A percentile compares a stretch with the other conserved stretches of the same genome.
phyloP scores from a whole-genome alignment of 2,113 vertebrate genomes.

The Odontophorus gujanensis region DNA sequence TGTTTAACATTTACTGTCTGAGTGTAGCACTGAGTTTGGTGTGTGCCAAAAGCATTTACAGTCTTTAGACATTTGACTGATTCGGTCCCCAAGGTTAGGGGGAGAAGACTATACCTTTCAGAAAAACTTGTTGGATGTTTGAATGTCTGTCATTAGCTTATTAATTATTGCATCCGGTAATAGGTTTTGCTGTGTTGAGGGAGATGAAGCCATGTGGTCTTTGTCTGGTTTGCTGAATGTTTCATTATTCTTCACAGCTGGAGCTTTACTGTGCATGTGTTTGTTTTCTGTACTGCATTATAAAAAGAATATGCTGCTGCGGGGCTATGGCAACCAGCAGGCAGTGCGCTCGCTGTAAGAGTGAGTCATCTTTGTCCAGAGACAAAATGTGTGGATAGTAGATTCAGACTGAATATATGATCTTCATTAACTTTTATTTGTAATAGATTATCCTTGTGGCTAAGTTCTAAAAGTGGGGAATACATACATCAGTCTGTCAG shows the following conservation, averaged over 20 bases:
- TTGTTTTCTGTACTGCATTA: constrained; percentile 39
- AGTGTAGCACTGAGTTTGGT: not conserved
- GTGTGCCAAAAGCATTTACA: not conserved
- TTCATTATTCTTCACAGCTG: constrained; percentile 58
- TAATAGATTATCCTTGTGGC: not conserved
- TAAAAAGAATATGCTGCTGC: not conserved
- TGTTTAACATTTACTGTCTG: not conserved
- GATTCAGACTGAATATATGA: not conserved
- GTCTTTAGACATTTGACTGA: not conserved
- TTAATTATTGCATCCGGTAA: constrained; percentile 3
- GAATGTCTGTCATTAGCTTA: constrained; percentile 1
- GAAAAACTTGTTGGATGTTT: not conserved
- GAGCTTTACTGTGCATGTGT: constrained; percentile 22
- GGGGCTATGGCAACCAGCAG: not conserved
- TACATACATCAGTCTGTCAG: not conserved
- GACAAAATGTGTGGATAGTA: not conserved
- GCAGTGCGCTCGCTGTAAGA: not conserved
- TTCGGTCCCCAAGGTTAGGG: not conserved
- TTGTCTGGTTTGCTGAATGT: constrained; percentile 56
- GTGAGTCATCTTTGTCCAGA: not conserved
- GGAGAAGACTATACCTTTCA: not conserved
- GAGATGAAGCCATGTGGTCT: constrained; percentile 1
- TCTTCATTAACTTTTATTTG: not conserved
- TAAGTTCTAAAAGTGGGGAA: not conserved
- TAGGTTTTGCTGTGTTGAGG: not conserved